Base-by-base conservation (phyloP, 2,888 invertebrate species). In the Drosophila pseudotalamancana region DNA sequence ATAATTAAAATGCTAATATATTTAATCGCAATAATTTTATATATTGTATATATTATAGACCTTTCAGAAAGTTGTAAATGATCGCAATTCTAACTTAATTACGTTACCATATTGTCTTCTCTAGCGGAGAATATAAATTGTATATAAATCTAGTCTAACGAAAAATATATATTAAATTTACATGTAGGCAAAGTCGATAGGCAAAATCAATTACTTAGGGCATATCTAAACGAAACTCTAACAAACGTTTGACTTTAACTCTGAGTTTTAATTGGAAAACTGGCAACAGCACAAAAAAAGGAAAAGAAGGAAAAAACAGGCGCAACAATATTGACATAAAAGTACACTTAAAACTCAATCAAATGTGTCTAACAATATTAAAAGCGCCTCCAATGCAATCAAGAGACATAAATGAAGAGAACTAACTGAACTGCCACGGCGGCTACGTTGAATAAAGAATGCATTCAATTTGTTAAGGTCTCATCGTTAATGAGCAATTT, bases 381-480 rank as follows among this genome's bases (percentile, higher is more conserved):
- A 78, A 78, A 76, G 42, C 29, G 42, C 46, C 32, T 35, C 23
- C 49, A 39, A 3, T 4, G 14, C 21, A 4, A 46, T 4, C 4
- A 1, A 16, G n/a, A 21, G 4, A 25, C 3, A 23, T 0, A 45
- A 1, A 14, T 16, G 11, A 2, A 35, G 4, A 9, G 11, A 25
- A n/a, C n/a, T n/a, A n/a, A n/a, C n/a, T n/a, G n/a, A n/a, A n/a
- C 81, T 83, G 71, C 51, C 70, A 66, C 68, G 50, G 48, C 64
- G 57, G 50, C 64, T 56, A 59, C 54, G 72, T 71, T 63, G 71
- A 81, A 81, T 72, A 87, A 84, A 83, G 82, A 85, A 84, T 82
- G 87, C 87, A 82, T 87, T 84, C 84, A 84, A 84, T 87, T 84
- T 84, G 85, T 84, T 85, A 82, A 87, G 70, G 78, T 83, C 78